Evolutionary conservation across 2,113 vertebrate species (phyloP).

Genomic region (Cricetomys ansorgei): DNA sequence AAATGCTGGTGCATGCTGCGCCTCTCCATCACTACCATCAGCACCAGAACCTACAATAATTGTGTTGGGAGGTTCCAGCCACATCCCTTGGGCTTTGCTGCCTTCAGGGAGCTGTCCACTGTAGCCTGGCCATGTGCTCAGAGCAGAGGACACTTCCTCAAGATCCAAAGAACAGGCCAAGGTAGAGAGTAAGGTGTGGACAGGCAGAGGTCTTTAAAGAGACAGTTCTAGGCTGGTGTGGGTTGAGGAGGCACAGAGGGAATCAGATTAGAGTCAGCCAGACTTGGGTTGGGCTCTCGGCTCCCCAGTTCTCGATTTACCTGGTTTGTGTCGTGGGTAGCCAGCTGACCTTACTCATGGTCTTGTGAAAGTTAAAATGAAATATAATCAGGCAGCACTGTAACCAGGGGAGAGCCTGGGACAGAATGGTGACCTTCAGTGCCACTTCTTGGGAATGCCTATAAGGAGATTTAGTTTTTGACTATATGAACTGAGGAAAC

Average conservation of each 20-base stretch:
- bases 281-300: neutral
- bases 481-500: neutral
- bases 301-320: neutral
- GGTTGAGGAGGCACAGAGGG: neutral
- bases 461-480: neutral
- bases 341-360: neutral
- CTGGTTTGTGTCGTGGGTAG: neutral
- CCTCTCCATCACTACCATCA: neutral
- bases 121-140: neutral
- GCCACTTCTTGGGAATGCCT: neutral
- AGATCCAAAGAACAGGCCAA: neutral
- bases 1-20: neutral
- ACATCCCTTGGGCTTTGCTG: neutral
- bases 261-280: neutral
- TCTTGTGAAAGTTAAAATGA: slow-evolving; percentile 4
- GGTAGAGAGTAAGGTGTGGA: neutral
- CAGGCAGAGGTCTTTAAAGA: neutral
- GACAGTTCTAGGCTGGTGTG: neutral
- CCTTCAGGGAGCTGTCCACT: neutral
- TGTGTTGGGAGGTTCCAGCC: neutral
- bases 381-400: neutral
- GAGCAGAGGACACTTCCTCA: neutral
- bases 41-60: neutral
- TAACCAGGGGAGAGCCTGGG: neutral
- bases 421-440: neutral